These are phyloP conservation scores for Anolis apletophallus DNA, from an alignment of 2,797 vertebrate genomes.

Conservation along the genomic window DNA sequence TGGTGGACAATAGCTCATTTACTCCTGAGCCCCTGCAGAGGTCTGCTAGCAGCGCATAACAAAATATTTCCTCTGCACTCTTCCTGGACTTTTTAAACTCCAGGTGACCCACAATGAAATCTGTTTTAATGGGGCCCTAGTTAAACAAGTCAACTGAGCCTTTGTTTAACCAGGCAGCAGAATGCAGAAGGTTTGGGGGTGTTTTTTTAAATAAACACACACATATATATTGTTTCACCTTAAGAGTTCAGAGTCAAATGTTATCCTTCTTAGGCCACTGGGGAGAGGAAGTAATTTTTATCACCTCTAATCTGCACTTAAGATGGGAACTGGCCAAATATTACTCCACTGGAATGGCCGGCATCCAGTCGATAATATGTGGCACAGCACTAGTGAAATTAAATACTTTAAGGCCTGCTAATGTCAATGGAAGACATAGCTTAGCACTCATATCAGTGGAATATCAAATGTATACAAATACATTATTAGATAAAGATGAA, in stretches of 20 bases:
- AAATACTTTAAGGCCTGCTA: constrained; percentile 1
- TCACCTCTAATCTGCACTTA: constrained; percentile 10
- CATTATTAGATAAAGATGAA: not conserved
- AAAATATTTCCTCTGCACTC: constrained; percentile 59
- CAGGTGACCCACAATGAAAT: constrained; percentile 58
- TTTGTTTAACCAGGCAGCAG: constrained; percentile 50
- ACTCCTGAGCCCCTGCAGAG: constrained; percentile 50
- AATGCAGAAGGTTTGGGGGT: not conserved
- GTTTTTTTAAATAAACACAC: not conserved
- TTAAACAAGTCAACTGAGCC: constrained; percentile 44
- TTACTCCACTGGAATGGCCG: not conserved
- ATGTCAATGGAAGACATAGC: not conserved
- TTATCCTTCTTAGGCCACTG: constrained; percentile 26
- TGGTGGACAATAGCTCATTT: constrained; percentile 12
- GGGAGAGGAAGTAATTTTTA: constrained; percentile 19
- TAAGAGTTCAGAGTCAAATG: constrained; percentile 25
- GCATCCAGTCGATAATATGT: not conserved
- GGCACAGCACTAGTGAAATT: not conserved
- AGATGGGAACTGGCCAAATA: not conserved
- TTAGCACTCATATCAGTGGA: not conserved
- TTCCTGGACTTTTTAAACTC: constrained; percentile 66
- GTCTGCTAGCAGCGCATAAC: constrained; percentile 27
- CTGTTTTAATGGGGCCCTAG: constrained; percentile 48
- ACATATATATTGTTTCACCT: constrained; percentile 26
- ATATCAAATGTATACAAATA: not conserved